Base-by-base conservation (phyloP, 2,113 vertebrate species). In the Zosterops hypoxanthus region DNA sequence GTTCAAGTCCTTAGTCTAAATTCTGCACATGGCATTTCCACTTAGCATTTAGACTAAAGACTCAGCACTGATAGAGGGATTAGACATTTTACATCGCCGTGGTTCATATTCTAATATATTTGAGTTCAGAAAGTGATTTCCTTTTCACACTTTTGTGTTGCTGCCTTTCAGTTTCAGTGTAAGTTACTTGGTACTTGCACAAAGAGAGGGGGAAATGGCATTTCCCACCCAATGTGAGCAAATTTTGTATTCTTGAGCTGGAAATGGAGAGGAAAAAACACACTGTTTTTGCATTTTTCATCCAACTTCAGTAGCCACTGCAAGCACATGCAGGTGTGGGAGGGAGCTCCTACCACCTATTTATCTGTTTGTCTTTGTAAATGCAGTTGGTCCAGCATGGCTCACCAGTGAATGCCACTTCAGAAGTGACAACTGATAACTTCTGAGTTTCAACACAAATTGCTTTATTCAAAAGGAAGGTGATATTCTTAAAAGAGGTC, bases 201-300 rank as follows among this genome's bases (percentile, higher is more conserved):
- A 64, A 36, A 87, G 31, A 82, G 18, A 65, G 17, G 23, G 66
- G 76, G 6, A 69, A 90, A 72, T 12, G 47, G 42, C 56, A 41
- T 60, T 89, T 83, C 34, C 20, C 7, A 31, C 47, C 12, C 0
- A 0, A 33, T 0, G 0, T 12, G 55, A 57, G 39, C 41, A 20
- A 6, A 16, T 11, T 57, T 86, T 7, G 14, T 11, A 12, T 31
- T 21, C 41, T 33, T 18, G 17, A 86, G 59, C 44, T 69, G 75
- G 53, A 88, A 80, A 82, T 3, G 29, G 49, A 55, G 71, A 66
- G 71, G 60, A 61, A 75, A 72, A 72, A 36, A 24, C 28, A 24
- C 6, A 5, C 6, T 66, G 24, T 68, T 16, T 57, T 29, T 66
- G 13, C 20, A 33, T 61, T 65, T 42, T 55, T 73, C 25, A 34